Evolutionary conservation across 2,888 invertebrate species (phyloP).

Genomic region (Parasteatoda lunata): DNA sequence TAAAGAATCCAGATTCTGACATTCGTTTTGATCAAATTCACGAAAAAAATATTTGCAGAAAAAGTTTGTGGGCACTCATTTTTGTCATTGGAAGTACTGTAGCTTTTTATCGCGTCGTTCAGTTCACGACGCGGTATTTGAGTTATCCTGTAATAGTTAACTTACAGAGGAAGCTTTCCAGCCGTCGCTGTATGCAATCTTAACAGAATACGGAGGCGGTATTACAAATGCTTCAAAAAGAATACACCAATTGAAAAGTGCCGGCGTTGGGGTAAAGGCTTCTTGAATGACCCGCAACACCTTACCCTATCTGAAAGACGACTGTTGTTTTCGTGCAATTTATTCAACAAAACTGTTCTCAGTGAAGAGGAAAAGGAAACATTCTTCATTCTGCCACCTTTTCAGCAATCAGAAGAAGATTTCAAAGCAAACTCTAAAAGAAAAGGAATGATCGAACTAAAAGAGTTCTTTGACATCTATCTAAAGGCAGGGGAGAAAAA

Average conservation of each 20-base stretch:
- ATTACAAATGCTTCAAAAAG: not conserved
- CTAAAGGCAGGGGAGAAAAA: not conserved
- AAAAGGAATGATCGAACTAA: not conserved
- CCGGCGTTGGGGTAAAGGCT: not conserved
- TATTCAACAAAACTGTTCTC: not conserved
- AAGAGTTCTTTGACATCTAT: not conserved
- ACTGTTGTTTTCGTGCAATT: not conserved
- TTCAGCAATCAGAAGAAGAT: no score
- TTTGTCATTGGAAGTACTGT: not conserved
- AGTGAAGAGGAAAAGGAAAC: not conserved
- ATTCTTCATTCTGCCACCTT: no score
- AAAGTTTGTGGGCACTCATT: not conserved
- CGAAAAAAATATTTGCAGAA: not conserved
- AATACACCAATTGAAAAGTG: not conserved
- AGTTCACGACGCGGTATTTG: not conserved
- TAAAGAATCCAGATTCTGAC: no score
- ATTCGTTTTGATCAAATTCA: no score
- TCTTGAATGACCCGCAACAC: not conserved
- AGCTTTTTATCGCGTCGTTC: not conserved
- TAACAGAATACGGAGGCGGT: not conserved
- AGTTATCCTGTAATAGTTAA: not conserved
- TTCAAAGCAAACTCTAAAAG: no score
- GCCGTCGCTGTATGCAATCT: not conserved
- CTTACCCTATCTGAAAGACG: not conserved
- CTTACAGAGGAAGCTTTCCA: not conserved